These are phyloP conservation scores for Oscheius sp. DNA, from an alignment of 2,888 invertebrate species.

Conservation along the genomic window DNA sequence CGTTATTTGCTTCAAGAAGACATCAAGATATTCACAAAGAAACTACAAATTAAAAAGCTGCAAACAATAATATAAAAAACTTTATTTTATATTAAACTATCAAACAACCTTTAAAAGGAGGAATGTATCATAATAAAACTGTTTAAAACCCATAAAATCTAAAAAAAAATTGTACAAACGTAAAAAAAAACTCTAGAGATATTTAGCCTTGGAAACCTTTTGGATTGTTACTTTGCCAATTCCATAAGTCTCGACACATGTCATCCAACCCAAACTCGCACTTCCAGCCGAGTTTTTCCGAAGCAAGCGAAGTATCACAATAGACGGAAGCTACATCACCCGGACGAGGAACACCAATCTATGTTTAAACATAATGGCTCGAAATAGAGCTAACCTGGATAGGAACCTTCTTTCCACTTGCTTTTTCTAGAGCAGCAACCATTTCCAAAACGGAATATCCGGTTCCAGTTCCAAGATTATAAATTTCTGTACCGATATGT, in stretches of 20 bases:
- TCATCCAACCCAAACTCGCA: conserved; percentile 66
- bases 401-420: conserved; percentile 78
- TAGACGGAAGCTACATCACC: conserved; percentile 91
- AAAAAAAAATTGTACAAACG: not conserved
- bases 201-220: conserved; percentile 75
- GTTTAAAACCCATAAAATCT: too few species aligned
- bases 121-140: too few species aligned
- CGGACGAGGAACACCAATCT: conserved; percentile 77
- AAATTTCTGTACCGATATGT: conserved; percentile 77
- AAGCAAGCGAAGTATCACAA: conserved; percentile 85
- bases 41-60: too few species aligned
- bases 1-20: too few species aligned
- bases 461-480: conserved; percentile 90
- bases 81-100: too few species aligned
- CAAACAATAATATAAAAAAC: too few species aligned
- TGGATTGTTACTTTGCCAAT: conserved; percentile 91
- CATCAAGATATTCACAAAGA: too few species aligned
- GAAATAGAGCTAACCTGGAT: conserved; percentile 75
- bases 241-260: conserved; percentile 82
- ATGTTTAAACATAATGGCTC: conserved; percentile 80
- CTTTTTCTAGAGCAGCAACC: conserved; percentile 86
- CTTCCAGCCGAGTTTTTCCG: conserved; percentile 83
- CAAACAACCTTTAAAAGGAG: too few species aligned
- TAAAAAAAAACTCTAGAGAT: not conserved
- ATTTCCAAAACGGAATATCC: conserved; percentile 87